Evolutionary conservation across 2,797 vertebrate species (phyloP).

Genomic region (Galago senegalensis): DNA sequence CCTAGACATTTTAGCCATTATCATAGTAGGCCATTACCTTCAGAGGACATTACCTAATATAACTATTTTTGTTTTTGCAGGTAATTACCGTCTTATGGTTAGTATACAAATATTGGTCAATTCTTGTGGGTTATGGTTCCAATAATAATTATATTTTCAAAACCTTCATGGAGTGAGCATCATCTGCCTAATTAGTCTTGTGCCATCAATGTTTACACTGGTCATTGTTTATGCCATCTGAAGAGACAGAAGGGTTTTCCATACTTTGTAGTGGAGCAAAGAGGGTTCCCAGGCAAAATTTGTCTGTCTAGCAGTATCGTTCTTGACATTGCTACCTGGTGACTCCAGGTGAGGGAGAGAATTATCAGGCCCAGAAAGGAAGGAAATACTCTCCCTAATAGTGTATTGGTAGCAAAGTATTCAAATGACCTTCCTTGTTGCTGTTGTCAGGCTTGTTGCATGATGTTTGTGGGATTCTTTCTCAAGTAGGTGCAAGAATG

Average conservation of each 20-base stretch:
- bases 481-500: not conserved
- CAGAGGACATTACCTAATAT: not conserved
- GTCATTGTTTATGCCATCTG: not conserved
- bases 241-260: not conserved
- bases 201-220: not conserved
- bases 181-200: not conserved
- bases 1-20: not conserved
- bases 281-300: not conserved
- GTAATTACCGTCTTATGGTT: not conserved
- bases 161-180: not conserved
- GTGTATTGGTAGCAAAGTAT: not conserved
- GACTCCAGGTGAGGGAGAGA: not conserved
- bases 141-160: constrained; percentile 41
- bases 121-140: not conserved
- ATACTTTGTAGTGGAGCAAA: not conserved
- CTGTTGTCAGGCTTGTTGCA: not conserved
- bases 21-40: not conserved
- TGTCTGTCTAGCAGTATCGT: not conserved
- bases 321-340: not conserved
- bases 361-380: not conserved
- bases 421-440: not conserved
- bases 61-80: not conserved
- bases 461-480: not conserved
- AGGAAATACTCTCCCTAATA: not conserved
- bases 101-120: not conserved